A percentile compares a stretch with the other conserved stretches of the same genome.
Evolutionary conservation across 2,888 invertebrate species (phyloP).

Genomic region (Campoplex capitator): DNA sequence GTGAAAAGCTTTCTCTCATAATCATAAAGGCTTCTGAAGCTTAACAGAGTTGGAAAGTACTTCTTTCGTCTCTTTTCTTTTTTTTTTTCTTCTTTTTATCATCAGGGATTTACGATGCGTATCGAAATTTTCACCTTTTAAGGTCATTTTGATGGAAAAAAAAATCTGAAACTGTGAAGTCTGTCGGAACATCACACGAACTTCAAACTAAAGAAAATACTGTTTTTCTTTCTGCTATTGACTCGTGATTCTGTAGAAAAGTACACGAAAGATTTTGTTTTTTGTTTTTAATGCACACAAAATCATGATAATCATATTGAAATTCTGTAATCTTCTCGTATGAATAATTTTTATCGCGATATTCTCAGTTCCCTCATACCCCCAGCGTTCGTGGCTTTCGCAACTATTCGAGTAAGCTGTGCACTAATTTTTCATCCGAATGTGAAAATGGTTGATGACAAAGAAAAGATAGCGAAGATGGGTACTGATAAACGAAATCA

Average conservation of each 20-base stretch:
- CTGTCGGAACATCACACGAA: neutral
- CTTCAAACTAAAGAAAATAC: too few relatives aligned
- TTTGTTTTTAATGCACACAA: too few relatives aligned
- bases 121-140: neutral
- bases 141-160: neutral
- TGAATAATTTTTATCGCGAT: neutral
- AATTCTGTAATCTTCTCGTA: too few relatives aligned
- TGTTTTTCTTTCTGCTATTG: too few relatives aligned
- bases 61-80: neutral
- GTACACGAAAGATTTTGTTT: too few relatives aligned
- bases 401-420: slow-evolving; percentile 16
- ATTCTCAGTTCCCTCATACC: neutral
- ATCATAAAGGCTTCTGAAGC: slow-evolving; percentile 59
- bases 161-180: too few relatives aligned
- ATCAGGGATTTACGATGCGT: slow-evolving; percentile 18
- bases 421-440: slow-evolving; percentile 80
- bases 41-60: slow-evolving; percentile 32
- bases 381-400: neutral
- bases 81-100: neutral
- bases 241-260: too few relatives aligned
- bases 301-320: too few relatives aligned
- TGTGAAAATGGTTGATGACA: slow-evolving; percentile 71
- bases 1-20: slow-evolving; percentile 66
- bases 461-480: slow-evolving; percentile 63
- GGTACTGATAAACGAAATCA: slow-evolving; percentile 47